Evolutionary conservation across 2,113 vertebrate species (phyloP).

Genomic region (Gallinago jamesoni): DNA sequence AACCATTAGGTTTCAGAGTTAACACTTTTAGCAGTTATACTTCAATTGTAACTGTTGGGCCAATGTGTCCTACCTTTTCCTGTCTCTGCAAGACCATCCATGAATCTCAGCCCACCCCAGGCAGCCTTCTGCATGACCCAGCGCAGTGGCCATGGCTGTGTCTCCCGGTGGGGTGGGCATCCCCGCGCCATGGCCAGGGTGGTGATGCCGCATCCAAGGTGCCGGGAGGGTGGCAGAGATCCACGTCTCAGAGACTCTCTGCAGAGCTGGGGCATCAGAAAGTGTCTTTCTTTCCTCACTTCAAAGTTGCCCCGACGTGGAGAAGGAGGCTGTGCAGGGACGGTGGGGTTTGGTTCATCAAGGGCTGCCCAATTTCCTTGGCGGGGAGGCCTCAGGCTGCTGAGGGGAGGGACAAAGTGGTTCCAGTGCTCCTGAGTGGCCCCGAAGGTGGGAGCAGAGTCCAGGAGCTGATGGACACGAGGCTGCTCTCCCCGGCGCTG

Average conservation of each 20-base stretch:
- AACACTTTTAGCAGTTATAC: neutral
- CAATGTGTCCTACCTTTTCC: neutral
- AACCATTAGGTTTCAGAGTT: neutral
- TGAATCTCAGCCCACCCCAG: neutral
- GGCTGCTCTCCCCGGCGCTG: neutral
- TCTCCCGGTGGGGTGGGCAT: accelerated
- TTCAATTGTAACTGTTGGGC: accelerated
- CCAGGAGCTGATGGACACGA: neutral
- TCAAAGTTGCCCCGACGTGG: neutral
- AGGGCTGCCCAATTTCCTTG: neutral
- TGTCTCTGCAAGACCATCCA: neutral
- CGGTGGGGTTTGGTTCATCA: neutral
- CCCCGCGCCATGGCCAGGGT: accelerated
- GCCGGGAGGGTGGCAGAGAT: neutral
- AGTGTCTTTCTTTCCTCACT: neutral
- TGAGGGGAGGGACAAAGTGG: neutral
- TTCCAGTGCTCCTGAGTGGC: neutral
- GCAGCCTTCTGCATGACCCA: neutral
- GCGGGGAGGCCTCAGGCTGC: neutral
- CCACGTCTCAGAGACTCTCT: neutral
- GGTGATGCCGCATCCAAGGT: accelerated
- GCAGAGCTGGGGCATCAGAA: neutral
- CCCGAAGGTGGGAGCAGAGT: neutral
- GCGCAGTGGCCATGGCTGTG: accelerated
- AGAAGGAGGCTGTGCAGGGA: neutral